A percentile compares a stretch with the other conserved stretches of the same genome.
These are phyloP conservation scores for Tarsius wallacei DNA, from an alignment of 2,797 vertebrate genomes.

Conservation along the genomic window DNA sequence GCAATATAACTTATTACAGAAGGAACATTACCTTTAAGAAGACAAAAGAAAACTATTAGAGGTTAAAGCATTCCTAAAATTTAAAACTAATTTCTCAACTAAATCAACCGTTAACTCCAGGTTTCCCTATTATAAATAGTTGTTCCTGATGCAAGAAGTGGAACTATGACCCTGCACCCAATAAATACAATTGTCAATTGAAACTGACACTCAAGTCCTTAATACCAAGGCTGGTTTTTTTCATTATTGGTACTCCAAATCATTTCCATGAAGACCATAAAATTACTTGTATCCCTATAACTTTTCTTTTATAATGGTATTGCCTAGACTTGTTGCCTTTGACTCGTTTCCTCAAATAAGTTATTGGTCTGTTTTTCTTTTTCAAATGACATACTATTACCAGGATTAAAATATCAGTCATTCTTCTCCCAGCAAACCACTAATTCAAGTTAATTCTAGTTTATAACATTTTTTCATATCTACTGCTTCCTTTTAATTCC, in stretches of 20 bases:
- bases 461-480: background rate
- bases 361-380: slow-evolving; percentile 37
- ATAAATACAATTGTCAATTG: background rate
- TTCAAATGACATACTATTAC: slow-evolving; percentile 9
- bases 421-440: background rate
- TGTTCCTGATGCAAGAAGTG: too few relatives aligned
- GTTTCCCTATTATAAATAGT: background rate
- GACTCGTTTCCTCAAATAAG: slow-evolving; percentile 55
- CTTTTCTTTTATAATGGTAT: slow-evolving; percentile 50
- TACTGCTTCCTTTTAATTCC: slow-evolving; percentile 26
- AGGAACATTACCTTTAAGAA: background rate
- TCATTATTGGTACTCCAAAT: slow-evolving; percentile 21
- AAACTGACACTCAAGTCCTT: slow-evolving; percentile 22
- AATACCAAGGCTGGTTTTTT: background rate
- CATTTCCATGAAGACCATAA: background rate
- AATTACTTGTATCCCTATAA: background rate
- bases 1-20: slow-evolving; percentile 54
- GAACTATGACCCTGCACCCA: too few relatives aligned
- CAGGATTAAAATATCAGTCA: slow-evolving; percentile 43
- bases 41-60: slow-evolving; percentile 31
- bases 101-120: slow-evolving; percentile 33
- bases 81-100: slow-evolving; percentile 7
- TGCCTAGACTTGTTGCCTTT: slow-evolving; percentile 49
- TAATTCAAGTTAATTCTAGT: slow-evolving; percentile 8
- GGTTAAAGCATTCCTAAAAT: slow-evolving; percentile 41